Evolutionary conservation across 2,113 vertebrate species (phyloP), one percentile per base, ranked within the genome.

Genomic region (Stigmatopora argus): DNA sequence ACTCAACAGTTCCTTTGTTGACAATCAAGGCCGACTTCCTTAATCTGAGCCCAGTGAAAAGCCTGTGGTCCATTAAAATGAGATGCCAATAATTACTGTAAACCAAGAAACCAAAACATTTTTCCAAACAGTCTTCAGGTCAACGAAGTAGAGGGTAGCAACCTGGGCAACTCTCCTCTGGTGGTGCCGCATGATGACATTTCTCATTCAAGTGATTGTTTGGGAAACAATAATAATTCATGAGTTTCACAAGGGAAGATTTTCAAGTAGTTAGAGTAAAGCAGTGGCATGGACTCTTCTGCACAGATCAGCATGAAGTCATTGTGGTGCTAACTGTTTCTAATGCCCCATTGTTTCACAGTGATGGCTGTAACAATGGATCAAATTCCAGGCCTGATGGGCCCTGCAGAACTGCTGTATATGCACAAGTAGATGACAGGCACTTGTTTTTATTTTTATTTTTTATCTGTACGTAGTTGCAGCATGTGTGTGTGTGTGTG

Each of bases 311-410:
- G 82, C 77, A 52, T 78, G 76, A 72, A 70, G 68, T 69, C 84
- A 86, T 89, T 87, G 79, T 87, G 69, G 59, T 71, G 75, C 68
- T 72, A 87, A 85, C 83, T 83, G 80, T 85, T 79, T 78, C 57
- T 81, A 77, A 84, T 81, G 66, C 71, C 64, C 69, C 41, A 84
- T 84, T 85, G 84, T 88, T 73, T 56, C 44, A 66, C 55, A 73
- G 83, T 79, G 78, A 55, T 59, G 31, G 5, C 60, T 13, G 15
- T 68, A 78, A 90, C 83, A 90, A 88, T 83, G 66, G 83, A 38
- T 72, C 70, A 71, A 77, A 86, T 88, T 88, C 84, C 79, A 77
- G 65, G 66, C 70, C 73, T 75, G 72, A 75, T 75, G 75, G 65
- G 71, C 60, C 21, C 58, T 61, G 65, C 65, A 66, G 46, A 64